Evolutionary conservation across 2,888 invertebrate species (phyloP), one percentile per base, ranked within the genome.

Genomic region (Luffia ferchaultella): DNA sequence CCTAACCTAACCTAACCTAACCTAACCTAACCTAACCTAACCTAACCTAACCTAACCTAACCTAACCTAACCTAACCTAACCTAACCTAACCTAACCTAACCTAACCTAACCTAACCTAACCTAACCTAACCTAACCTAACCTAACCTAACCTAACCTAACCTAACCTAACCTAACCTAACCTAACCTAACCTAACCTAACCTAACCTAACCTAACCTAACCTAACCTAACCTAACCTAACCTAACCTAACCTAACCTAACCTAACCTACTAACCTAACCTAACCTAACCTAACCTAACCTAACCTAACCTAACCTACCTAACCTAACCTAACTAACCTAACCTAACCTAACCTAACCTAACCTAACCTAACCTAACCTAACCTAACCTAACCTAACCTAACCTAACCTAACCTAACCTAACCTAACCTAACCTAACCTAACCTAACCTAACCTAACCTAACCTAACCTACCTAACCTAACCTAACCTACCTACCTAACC

Each of bases 11-110:
- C 54, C 53, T 40, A 50, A 46, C 50, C 50, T 18, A 48, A 46
- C 50, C 50, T 46, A 30, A 56, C 56, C 56, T 54, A 56, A 56
- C 56, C 56, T 53, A 56, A 56, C 56, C 55, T 54, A 55, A 55
- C 55, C 55, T 53, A 56, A 55, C 55, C 55, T 54, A 56, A 56
- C 56, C 56, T 56, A 56, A 56, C 56, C 54, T 56, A 56, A 56
- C 56, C 56, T 54, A 56, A 56, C 56, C 56, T 56, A 56, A 56
- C 54, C 56, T 54, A 56, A 56, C 56, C 54, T 52, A 56, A 56
- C 56, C 56, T 52, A 45, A 50, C 50, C 50, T 50, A 50, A 50
- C 50, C 50, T 50, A 50, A 50, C 50, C 50, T 50, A 50, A 50
- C 50, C 50, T 50, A 50, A 50, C 43, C 16, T 47, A 42, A 43